A percentile compares a stretch with the other conserved stretches of the same genome.
Conservation (phyloP, 2,797 vertebrate genomes). For the Meda fulgida region DNA sequence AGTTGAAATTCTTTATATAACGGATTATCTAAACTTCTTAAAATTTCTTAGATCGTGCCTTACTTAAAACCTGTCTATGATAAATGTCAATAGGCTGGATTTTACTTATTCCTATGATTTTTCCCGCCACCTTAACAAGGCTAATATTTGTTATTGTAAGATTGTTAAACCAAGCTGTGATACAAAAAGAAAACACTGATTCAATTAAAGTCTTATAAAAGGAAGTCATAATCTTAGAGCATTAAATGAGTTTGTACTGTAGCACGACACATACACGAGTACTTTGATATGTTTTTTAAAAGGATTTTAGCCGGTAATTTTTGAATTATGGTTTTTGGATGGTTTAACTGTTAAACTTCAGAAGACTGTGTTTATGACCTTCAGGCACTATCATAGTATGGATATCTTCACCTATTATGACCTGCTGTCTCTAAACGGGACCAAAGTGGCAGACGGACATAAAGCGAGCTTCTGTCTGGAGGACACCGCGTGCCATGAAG, state of each 20-base stretch:
- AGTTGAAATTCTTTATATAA: too few species aligned
- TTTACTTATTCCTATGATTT: not conserved
- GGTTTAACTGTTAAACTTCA: not conserved
- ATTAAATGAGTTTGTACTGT: too few species aligned
- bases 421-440: constrained; percentile 90
- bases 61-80: too few species aligned
- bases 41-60: too few species aligned
- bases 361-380: constrained; percentile 15
- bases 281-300: not conserved
- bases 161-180: too few species aligned
- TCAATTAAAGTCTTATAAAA: not conserved
- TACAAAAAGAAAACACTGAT: not conserved
- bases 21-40: not conserved
- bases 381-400: constrained; percentile 98
- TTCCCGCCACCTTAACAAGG: not conserved
- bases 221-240: too few species aligned
- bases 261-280: not conserved
- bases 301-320: not conserved
- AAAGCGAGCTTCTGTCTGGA: constrained; percentile 98
- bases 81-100: too few species aligned
- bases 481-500: constrained; percentile 91
- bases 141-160: too few species aligned
- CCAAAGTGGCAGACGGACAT: constrained; percentile 94
- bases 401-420: constrained; percentile 97
- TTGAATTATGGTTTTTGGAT: not conserved